Base-by-base conservation (phyloP, 1,140 invertebrate species). In the Caenorhabditis remanei region DNA sequence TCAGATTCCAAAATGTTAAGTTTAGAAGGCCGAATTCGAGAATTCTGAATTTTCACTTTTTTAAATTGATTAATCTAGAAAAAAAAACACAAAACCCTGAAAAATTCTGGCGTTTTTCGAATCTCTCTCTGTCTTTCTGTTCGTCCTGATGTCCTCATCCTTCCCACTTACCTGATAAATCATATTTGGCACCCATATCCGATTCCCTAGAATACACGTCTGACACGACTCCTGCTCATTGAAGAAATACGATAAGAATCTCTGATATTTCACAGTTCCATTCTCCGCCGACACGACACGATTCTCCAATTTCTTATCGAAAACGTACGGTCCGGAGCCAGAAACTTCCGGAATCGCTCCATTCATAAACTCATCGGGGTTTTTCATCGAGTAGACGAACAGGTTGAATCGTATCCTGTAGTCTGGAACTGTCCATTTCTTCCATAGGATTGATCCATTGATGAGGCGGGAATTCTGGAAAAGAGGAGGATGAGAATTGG, bases 151-250 rank as follows among this genome's bases (percentile, higher is more conserved):
- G 16, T 3, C 50, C 50, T 8, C 16, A n/a, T 58, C 8, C 7
- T 3, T 14, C 56, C 5, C 19, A 16, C 16, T 53, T 19, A 92
- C 90, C 87, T 92, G 91, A 83, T 91, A 93, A 82, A 92, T 90
- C 79, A 92, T 86, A 86, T 92, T 92, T 11, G 91, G 91, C 56
- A 93, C 90, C 90, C 92, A 92, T 21, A 92, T 89, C 4, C 90
- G 88, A 87, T 92, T 92, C 55, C 91, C 87, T 9, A 93, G 75
- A 84, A 88, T 92, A 61, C 91, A 92, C 46, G 89, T 91, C 40
- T 85, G 75, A 87, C 91, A 92, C 14, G 92, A 92, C 19, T 89
- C 88, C 4, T 86, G 83, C 65, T 92, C 91, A 53, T 92, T 91
- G 88, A 92, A 92, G 63, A 48, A 61, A 84, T 90, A 92, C n/a